These are phyloP conservation scores for Colostygia pectinataria DNA, from an alignment of 2,888 invertebrate genomes.

Conservation along the genomic window DNA sequence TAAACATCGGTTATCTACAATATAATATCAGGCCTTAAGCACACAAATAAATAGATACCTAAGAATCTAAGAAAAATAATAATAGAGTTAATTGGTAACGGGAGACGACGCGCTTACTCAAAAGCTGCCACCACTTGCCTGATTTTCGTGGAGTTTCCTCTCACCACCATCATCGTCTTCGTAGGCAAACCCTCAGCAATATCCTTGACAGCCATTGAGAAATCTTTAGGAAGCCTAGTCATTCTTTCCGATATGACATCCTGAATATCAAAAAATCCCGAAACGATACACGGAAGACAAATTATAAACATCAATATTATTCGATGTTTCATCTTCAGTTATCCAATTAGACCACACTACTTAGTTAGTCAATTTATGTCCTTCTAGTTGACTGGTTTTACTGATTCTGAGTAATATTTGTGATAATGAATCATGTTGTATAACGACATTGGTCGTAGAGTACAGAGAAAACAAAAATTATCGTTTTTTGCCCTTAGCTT, in stretches of 20 bases:
- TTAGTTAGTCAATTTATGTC: conserved; percentile 23
- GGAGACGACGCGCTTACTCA: no score
- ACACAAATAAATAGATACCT: no score
- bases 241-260: conserved; percentile 56
- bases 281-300: conserved; percentile 27
- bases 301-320: conserved; percentile 31
- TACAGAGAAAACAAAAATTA: conserved; percentile 8
- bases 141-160: conserved; percentile 68
- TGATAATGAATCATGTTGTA: conserved; percentile 26
- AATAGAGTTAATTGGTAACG: no score
- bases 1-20: no score
- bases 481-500: not conserved
- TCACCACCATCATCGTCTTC: conserved; percentile 63
- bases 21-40: no score
- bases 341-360: conserved; percentile 17
- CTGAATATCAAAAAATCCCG: conserved; percentile 58
- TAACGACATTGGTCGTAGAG: conserved; percentile 18
- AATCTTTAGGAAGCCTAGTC: conserved; percentile 56
- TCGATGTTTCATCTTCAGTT: conserved; percentile 18
- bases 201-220: conserved; percentile 68
- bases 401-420: conserved; percentile 28
- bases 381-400: conserved; percentile 18
- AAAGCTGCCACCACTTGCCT: conserved; percentile 58
- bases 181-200: conserved; percentile 66
- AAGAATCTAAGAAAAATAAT: no score